A percentile compares a stretch with the other conserved stretches of the same genome.
Conservation (phyloP, 1,140 invertebrate species). For the Drosophila navojoa region DNA sequence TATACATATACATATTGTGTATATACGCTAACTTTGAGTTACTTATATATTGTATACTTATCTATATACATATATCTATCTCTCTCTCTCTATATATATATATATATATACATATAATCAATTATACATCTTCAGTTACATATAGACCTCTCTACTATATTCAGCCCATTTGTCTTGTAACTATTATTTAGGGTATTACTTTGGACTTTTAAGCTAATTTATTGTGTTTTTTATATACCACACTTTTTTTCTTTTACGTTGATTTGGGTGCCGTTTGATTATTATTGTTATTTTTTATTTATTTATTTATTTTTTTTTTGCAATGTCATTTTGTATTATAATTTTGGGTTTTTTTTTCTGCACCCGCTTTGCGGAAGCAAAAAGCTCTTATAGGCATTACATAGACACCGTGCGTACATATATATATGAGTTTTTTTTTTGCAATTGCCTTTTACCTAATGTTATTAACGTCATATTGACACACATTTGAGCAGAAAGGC, state of each 20-base stretch:
- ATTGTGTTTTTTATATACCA: not conserved
- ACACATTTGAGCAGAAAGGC: constrained; percentile 55
- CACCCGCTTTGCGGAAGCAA: constrained; percentile 71
- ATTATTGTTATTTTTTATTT: constrained; percentile 21
- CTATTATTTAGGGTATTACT: not conserved
- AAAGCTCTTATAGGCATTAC: constrained; percentile 56
- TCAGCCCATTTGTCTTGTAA: too few species aligned
- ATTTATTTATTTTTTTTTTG: constrained; percentile 8
- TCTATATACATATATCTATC: too few species aligned
- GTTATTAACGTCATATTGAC: constrained; percentile 81
- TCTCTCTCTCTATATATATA: too few species aligned
- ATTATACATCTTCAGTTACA: too few species aligned
- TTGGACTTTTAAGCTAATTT: not conserved
- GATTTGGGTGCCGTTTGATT: too few species aligned
- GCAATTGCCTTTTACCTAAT: constrained; percentile 79
- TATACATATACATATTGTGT: too few species aligned
- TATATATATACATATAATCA: too few species aligned
- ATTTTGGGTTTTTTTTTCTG: constrained; percentile 49
- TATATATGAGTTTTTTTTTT: constrained; percentile 18
- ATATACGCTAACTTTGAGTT: too few species aligned
- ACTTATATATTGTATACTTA: too few species aligned
- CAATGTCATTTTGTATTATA: constrained; percentile 60
- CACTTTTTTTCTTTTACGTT: not conserved
- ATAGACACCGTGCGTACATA: not conserved
- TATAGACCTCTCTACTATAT: too few species aligned